Base-by-base conservation (phyloP, 1,140 invertebrate species). In the Anoplophora glabripennis region DNA sequence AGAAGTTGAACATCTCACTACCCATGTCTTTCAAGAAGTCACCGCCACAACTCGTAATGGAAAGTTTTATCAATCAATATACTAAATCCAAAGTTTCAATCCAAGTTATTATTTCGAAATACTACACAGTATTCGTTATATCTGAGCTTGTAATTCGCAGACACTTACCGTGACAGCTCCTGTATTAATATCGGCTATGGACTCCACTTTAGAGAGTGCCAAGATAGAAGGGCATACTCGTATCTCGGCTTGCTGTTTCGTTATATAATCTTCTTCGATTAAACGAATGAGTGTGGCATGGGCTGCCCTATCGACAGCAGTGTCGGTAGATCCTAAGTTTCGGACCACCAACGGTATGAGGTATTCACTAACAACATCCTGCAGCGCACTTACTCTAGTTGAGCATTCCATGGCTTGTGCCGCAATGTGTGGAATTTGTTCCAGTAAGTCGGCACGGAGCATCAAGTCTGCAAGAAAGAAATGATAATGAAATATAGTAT, bases 11-110 rank as follows among this genome's bases (percentile, higher is more conserved):
- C 89, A 92, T 92, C 89, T 93, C 90, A 93, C 90, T 93, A 93
- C 90, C 90, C 90, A 91, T 92, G 90, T 93, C 90, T 92, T 92
- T 93, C 90, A 92, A 74, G 72, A 59, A 69, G 74, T 59, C 59
- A 70, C 62, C 57, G 64, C 49, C 28, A 10, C 11, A 58, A 44
- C 8, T 7, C 3, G 15, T 53, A 10, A 2, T 3, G 14, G 4
- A 40, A 40, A 40, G 5, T 28, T 28, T 47, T 14, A 17, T 3
- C 11, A 17, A 47, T 47, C n/a, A 17, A 47, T 47, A 1, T n/a
- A 47, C 11, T 5, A 10, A 47, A 10, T 47, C 4, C 18, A 47
- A 15, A n/a, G n/a, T n/a, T n/a, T n/a, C n/a, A n/a, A n/a, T n/a
- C n/a, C n/a, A n/a, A n/a, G n/a, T n/a, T n/a, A n/a, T n/a, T n/a